A percentile compares a stretch with the other conserved stretches of the same genome.
These are phyloP conservation scores for Cosmia pyralina DNA, from an alignment of 2,888 invertebrate species.

Conservation along the genomic window DNA sequence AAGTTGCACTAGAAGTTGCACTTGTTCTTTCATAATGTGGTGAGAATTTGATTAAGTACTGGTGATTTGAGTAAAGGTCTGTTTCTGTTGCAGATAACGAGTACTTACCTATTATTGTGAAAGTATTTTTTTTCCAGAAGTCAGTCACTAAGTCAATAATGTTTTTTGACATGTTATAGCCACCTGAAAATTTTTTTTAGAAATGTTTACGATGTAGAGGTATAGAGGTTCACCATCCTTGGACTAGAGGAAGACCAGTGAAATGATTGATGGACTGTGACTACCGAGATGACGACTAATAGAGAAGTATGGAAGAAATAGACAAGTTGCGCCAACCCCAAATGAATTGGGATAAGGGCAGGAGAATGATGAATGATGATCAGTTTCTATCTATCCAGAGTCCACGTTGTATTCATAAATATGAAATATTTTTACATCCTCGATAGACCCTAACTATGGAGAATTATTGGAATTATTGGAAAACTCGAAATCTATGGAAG, in stretches of 20 bases:
- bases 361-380: neutral
- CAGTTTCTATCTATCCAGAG: neutral
- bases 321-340: neutral
- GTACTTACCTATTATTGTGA: too few relatives aligned
- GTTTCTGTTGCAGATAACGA: too few relatives aligned
- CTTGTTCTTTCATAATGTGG: too few relatives aligned
- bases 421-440: conserved; percentile 32
- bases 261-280: neutral
- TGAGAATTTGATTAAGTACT: too few relatives aligned
- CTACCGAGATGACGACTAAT: neutral
- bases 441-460: conserved; percentile 37
- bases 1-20: too few relatives aligned
- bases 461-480: conserved; percentile 52
- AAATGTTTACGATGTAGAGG: too few relatives aligned
- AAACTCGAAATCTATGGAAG: conserved; percentile 39
- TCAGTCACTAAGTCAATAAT: too few relatives aligned
- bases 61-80: too few relatives aligned
- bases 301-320: neutral
- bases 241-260: neutral
- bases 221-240: too few relatives aligned
- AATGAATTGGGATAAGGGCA: neutral
- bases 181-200: too few relatives aligned
- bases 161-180: too few relatives aligned
- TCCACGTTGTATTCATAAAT: conserved; percentile 26
- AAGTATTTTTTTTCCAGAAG: too few relatives aligned